Conservation (phyloP, 2,113 vertebrate genomes). For the Balaenoptera acutorostrata region DNA sequence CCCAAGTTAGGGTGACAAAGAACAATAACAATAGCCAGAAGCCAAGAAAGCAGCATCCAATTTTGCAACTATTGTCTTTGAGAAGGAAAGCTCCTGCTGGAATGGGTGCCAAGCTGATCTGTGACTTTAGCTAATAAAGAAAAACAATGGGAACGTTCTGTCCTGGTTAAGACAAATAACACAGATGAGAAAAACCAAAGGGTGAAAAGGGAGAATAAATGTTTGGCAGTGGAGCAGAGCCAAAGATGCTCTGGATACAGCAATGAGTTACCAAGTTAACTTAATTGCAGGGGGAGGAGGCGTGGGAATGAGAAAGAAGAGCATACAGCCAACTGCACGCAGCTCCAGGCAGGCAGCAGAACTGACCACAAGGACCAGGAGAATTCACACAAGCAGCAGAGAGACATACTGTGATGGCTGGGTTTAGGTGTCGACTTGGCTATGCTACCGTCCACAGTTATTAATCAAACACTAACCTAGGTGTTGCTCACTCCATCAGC, state of each 20-base stretch:
- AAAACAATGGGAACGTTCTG: constrained; percentile 34
- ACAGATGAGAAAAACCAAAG: constrained; percentile 30
- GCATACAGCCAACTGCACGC: too few relatives aligned
- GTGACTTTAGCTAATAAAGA: constrained; percentile 61
- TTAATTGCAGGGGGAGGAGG: neutral
- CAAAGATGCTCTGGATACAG: neutral
- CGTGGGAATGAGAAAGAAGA: neutral
- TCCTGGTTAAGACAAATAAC: constrained; percentile 35
- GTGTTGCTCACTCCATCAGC: neutral
- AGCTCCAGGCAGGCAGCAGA: neutral
- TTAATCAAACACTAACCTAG: neutral
- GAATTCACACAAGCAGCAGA: neutral
- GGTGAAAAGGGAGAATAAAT: neutral
- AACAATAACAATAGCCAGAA: constrained; percentile 48
- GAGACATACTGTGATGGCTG: neutral
- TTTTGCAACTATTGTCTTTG: constrained; percentile 47
- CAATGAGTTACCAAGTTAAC: neutral
- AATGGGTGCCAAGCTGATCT: constrained; percentile 36
- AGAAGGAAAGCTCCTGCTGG: constrained; percentile 4
- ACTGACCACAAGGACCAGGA: neutral
- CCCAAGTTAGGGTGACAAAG: constrained; percentile 50
- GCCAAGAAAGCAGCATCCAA: constrained; percentile 37
- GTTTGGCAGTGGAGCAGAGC: neutral
- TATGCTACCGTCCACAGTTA: neutral
- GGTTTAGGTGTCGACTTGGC: neutral